phyloP scores from a whole-genome alignment of 2,888 invertebrate species.

The Dexiosoma caninum region DNA sequence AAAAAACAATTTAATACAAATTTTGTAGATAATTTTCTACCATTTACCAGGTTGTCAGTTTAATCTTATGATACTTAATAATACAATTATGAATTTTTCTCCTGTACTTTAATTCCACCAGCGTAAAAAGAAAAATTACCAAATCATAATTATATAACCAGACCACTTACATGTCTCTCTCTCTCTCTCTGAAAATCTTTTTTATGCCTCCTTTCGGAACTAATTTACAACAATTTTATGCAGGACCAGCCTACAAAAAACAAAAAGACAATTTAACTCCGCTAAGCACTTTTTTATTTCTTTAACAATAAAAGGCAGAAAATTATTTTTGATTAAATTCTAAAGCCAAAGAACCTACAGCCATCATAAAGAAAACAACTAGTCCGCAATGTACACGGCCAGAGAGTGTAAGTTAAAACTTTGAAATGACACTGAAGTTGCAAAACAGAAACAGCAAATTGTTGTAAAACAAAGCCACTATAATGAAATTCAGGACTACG shows the following conservation, averaged over 20 bases:
- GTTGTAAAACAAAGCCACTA: not conserved
- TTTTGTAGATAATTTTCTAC: too few species aligned
- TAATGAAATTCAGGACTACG: slow-evolving; percentile 47
- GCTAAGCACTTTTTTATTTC: not conserved
- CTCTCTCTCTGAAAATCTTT: not conserved
- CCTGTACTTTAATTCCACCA: too few species aligned
- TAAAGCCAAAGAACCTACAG: not conserved
- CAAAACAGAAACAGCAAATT: not conserved
- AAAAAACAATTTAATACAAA: too few species aligned
- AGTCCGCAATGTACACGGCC: not conserved
- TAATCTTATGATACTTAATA: too few species aligned
- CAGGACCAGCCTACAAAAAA: not conserved
- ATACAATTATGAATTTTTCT: too few species aligned
- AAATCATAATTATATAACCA: too few species aligned
- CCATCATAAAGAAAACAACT: not conserved
- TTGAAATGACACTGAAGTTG: not conserved
- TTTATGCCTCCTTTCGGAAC: not conserved
- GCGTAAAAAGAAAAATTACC: too few species aligned
- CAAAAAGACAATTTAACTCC: too few species aligned
- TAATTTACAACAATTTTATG: not conserved
- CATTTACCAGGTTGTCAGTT: too few species aligned
- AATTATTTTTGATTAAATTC: slow-evolving; percentile 1
- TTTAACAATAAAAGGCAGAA: slow-evolving; percentile 17
- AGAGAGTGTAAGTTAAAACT: not conserved
- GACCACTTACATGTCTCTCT: not conserved